Evolutionary conservation across 2,113 vertebrate species (phyloP), one percentile per base, ranked within the genome.

Genomic region (Leptobrachium ailaonicum): DNA sequence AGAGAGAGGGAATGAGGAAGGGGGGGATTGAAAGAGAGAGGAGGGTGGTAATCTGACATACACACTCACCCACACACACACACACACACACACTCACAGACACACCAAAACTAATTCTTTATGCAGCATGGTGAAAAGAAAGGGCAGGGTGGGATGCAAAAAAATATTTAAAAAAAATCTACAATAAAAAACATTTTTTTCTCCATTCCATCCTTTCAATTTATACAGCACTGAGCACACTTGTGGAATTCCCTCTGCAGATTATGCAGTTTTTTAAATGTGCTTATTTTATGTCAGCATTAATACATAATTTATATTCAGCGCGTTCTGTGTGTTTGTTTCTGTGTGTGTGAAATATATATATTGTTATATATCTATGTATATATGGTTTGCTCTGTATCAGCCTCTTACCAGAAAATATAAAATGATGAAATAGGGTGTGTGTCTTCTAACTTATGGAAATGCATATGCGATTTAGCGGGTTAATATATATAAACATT

Each of bases 31-130:
- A 12, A 14, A 69, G 63, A 76, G 60, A 41, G 41, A 67, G 54
- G 75, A 82, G 66, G 63, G 71, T 12, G 45, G 12, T 43, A 41
- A 8, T 0, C 76, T 13, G n/a, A 71, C 70, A 73, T 60, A 72
- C 47, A 74, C 78, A 80, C 78, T 45, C 71, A 66, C 47, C 47
- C 47, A 50, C 47, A 50, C 47, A 47, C 45, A 47, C 45, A 47
- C 45, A 47, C 8, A 3, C 45, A 47, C 8, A 50, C 1, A 50
- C 47, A 50, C 8, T 8, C 47, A 50, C 8, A 50, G 4, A 50
- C 70, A 72, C 62, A 73, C 69, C 62, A 73, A 32, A 67, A 73
- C 77, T 66, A 79, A 79, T 73, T 66, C 47, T 73, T 20, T 43
- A 72, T 76, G 20, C 32, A 20, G 32, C 10, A 63, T 71, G 67